Conservation (phyloP, 2,888 invertebrate species). For the Dicyrtomina minuta region DNA sequence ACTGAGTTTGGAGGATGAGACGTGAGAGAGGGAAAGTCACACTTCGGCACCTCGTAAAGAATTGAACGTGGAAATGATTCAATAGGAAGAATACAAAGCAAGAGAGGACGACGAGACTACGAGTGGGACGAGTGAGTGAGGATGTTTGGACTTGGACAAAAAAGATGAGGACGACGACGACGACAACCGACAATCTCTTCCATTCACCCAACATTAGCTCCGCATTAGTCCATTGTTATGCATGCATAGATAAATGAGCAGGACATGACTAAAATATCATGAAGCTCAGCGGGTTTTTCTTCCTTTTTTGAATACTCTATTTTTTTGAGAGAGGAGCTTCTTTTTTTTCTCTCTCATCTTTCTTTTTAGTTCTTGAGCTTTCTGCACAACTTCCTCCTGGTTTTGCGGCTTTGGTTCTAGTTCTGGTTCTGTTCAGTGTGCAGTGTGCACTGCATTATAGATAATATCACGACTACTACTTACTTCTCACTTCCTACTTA, state of each 20-base stretch:
- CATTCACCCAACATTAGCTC: constrained; percentile 11
- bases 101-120: no score
- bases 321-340: no score
- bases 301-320: no score
- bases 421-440: no score
- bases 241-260: constrained; percentile 24
- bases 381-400: no score
- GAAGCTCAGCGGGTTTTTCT: not conserved
- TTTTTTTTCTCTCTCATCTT: no score
- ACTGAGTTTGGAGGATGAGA: constrained; percentile 46
- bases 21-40: constrained; percentile 54
- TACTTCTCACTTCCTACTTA: no score
- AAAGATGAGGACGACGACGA: constrained; percentile 8
- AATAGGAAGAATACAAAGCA: constrained; percentile 40
- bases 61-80: constrained; percentile 49
- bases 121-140: no score
- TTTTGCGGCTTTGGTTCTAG: no score
- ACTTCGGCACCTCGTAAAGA: constrained; percentile 53
- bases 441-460: no score
- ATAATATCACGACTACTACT: no score
- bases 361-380: no score
- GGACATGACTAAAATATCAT: constrained; percentile 19
- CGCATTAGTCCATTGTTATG: constrained; percentile 21
- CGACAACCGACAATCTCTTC: constrained; percentile 3
- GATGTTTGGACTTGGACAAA: constrained; percentile 28